Conservation (phyloP, 2,113 vertebrate species). For the Corydoras maculifer region DNA sequence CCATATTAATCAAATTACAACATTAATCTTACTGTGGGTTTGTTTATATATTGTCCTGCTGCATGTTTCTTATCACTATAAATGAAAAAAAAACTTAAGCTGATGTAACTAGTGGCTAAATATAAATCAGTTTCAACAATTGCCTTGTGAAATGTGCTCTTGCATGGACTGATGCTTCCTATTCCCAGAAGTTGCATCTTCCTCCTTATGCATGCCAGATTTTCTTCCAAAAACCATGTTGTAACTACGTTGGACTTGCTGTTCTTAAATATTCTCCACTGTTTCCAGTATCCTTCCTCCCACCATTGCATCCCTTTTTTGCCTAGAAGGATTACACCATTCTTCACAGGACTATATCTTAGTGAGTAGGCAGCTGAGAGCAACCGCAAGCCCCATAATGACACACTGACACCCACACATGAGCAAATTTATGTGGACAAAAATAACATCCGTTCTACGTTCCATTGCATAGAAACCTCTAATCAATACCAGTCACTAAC, state of each 20-base stretch:
- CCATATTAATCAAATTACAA: too few relatives aligned
- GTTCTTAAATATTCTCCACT: slow-evolving; percentile 31
- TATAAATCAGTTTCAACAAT: too few relatives aligned
- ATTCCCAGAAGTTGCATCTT: slow-evolving; percentile 8
- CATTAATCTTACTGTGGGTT: too few relatives aligned
- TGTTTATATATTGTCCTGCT: too few relatives aligned
- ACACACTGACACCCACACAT: slow-evolving; percentile 46
- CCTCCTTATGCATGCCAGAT: slow-evolving; percentile 5
- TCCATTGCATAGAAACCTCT: slow-evolving; percentile 36
- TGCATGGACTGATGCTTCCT: neutral
- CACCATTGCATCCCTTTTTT: slow-evolving; percentile 41
- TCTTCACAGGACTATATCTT: slow-evolving; percentile 41
- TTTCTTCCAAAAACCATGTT: slow-evolving; percentile 17
- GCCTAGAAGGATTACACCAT: slow-evolving; percentile 47
- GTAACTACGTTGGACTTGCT: slow-evolving; percentile 17
- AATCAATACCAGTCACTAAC: slow-evolving; percentile 43
- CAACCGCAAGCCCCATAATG: slow-evolving; percentile 47
- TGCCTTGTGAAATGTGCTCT: neutral
- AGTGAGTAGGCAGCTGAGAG: slow-evolving; percentile 46
- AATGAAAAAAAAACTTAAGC: too few relatives aligned
- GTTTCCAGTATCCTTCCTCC: slow-evolving; percentile 40
- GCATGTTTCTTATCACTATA: too few relatives aligned
- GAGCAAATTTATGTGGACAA: slow-evolving; percentile 41
- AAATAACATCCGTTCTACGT: slow-evolving; percentile 43
- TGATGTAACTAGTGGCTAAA: too few relatives aligned